These are phyloP conservation scores for Petrosia ficiformis DNA, from an alignment of 37 sponge, comb jelly and placozoan species.

Conservation along the genomic window DNA sequence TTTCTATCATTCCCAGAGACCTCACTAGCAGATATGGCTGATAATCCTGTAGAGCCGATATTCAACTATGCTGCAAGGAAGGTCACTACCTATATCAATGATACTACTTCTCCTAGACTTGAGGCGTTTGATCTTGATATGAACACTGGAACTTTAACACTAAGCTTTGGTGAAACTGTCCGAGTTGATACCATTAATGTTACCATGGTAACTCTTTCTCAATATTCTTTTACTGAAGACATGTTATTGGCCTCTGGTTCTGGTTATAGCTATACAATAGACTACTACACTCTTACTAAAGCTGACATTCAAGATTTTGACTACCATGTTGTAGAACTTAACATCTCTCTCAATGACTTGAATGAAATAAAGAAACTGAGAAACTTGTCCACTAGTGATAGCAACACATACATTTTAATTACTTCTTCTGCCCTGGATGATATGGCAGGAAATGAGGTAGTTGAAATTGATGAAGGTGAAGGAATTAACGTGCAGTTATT, in stretches of 20 bases:
- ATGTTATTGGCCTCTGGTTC: neutral
- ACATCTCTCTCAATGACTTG: slow-evolving; percentile 72
- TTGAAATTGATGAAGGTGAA: slow-evolving; percentile 36
- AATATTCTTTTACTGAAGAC: slow-evolving; percentile 18
- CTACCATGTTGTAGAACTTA: slow-evolving; percentile 53
- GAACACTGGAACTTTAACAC: slow-evolving; percentile 60
- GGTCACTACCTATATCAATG: slow-evolving; percentile 54
- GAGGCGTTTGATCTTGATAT: slow-evolving; percentile 71
- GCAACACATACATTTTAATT: slow-evolving; percentile 60
- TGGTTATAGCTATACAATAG: neutral
- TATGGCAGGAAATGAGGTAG: slow-evolving; percentile 73
- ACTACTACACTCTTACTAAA: slow-evolving; percentile 69
- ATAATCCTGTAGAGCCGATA: slow-evolving; percentile 56
- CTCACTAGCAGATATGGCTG: slow-evolving; percentile 74
- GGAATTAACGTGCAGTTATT: slow-evolving; percentile 38
- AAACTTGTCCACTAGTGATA: slow-evolving; percentile 53
- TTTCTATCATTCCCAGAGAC: slow-evolving; percentile 63
- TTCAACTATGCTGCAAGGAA: slow-evolving; percentile 22
- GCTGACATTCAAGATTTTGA: slow-evolving; percentile 60
- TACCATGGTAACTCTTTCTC: slow-evolving; percentile 43
- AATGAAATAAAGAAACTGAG: slow-evolving; percentile 79
- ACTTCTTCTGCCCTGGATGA: slow-evolving; percentile 46
- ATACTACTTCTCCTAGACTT: slow-evolving; percentile 66
- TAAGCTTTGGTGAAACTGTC: slow-evolving; percentile 82
- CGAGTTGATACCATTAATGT: slow-evolving; percentile 62